Conservation (phyloP, 2,113 vertebrate species). For the Lepus americanus region DNA sequence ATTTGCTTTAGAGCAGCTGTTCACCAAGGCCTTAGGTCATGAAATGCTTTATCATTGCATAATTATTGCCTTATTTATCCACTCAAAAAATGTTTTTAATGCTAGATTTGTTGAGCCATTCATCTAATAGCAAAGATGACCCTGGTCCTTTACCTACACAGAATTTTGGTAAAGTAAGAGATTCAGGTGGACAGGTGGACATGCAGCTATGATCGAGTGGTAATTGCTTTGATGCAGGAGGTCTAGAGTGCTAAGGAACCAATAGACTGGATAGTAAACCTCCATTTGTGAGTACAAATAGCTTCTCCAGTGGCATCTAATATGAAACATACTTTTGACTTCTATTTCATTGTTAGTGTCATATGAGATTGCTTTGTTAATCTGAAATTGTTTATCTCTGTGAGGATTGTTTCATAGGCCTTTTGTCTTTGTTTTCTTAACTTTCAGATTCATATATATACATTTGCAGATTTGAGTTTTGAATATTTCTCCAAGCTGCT, state of each 20-base stretch:
- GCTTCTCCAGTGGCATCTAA: conserved; percentile 4
- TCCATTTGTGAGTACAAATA: not conserved
- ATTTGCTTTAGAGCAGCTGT: not conserved
- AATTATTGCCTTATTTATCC: not conserved
- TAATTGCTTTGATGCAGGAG: not conserved
- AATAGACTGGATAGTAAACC: not conserved
- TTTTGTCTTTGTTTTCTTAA: conserved; percentile 1
- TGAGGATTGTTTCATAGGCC: not conserved
- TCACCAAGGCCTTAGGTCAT: not conserved
- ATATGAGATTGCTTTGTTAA: not conserved
- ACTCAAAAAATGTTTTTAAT: not conserved
- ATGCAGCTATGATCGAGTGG: not conserved
- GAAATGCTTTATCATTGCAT: not conserved
- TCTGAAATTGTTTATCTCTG: not conserved
- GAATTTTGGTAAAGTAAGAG: conserved; percentile 17
- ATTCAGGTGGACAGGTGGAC: not conserved
- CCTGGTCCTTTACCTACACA: not conserved
- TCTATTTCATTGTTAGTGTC: conserved; percentile 34
- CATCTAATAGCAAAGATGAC: not conserved
- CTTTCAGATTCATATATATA: conserved; percentile 17
- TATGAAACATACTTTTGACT: conserved; percentile 54
- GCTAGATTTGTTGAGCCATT: not conserved
- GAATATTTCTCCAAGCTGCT: conserved; percentile 23
- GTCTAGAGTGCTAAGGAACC: not conserved
- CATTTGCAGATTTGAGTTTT: conserved; percentile 34